These are phyloP conservation scores for Coluber constrictor DNA, from an alignment of 2,797 vertebrate genomes.

Conservation along the genomic window DNA sequence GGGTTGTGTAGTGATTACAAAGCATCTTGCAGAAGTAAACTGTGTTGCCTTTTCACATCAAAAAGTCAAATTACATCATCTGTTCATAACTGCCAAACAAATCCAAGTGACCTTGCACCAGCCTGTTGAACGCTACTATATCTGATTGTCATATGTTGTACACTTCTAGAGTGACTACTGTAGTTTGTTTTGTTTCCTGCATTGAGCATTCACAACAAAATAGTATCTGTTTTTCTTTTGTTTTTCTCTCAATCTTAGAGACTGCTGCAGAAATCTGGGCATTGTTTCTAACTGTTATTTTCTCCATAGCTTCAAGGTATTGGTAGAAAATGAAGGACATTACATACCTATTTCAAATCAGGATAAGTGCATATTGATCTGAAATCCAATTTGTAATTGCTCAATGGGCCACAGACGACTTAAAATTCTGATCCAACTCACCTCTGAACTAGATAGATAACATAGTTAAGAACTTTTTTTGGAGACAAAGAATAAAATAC, in stretches of 20 bases:
- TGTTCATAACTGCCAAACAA: neutral
- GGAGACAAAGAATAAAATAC: neutral
- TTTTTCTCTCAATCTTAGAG: too few relatives aligned
- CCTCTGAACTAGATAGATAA: neutral
- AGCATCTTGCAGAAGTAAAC: neutral
- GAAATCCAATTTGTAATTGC: neutral
- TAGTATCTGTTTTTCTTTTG: neutral
- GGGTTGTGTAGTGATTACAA: neutral
- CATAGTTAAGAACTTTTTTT: neutral
- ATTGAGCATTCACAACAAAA: neutral
- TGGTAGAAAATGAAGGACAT: neutral
- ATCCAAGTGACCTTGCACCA: neutral
- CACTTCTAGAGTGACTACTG: neutral
- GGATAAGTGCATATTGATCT: neutral
- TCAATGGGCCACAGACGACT: neutral
- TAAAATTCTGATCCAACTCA: neutral
- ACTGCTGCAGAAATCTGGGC: neutral
- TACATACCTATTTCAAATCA: neutral
- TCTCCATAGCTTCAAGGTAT: neutral
- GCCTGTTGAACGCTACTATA: neutral
- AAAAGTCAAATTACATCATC: neutral
- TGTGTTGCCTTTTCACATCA: neutral
- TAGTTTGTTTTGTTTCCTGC: neutral
- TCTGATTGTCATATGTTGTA: neutral
- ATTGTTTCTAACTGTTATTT: neutral